Evolutionary conservation across 1,140 invertebrate genomes (phyloP).

Genomic region (Lucilia cuprina): DNA sequence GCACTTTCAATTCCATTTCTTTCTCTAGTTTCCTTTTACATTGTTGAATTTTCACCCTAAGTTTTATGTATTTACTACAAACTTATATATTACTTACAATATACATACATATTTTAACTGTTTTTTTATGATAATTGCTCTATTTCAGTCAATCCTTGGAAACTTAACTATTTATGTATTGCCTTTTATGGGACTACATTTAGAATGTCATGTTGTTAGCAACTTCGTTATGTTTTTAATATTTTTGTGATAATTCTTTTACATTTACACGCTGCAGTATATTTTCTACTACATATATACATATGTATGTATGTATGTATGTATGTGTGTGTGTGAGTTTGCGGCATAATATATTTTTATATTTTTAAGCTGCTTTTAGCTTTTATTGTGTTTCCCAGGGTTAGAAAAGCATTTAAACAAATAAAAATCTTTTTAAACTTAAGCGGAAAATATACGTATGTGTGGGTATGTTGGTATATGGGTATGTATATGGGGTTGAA

Average conservation of each 20-base stretch:
- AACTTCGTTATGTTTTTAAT: neutral
- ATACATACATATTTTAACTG: neutral
- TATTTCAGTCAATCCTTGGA: neutral
- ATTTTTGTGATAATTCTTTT: neutral
- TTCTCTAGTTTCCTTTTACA: too few species aligned
- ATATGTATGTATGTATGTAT: neutral
- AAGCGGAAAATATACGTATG: neutral
- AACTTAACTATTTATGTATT: neutral
- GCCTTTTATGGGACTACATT: neutral
- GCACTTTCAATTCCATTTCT: too few species aligned
- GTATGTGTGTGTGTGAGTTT: neutral
- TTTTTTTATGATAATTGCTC: neutral
- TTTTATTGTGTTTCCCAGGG: neutral
- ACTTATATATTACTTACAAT: too few species aligned
- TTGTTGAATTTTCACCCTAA: too few species aligned
- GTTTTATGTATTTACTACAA: too few species aligned
- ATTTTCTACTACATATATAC: too few species aligned
- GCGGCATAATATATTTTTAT: neutral
- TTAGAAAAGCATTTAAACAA: slow-evolving; percentile 12
- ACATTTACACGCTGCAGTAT: neutral
- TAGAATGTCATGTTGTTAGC: neutral
- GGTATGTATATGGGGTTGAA: neutral
- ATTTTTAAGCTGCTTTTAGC: neutral
- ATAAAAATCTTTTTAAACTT: slow-evolving; percentile 8
- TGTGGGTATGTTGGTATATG: neutral